phyloP scores from a whole-genome alignment of 1,140 invertebrate genomes.

The Grapholita molesta region DNA sequence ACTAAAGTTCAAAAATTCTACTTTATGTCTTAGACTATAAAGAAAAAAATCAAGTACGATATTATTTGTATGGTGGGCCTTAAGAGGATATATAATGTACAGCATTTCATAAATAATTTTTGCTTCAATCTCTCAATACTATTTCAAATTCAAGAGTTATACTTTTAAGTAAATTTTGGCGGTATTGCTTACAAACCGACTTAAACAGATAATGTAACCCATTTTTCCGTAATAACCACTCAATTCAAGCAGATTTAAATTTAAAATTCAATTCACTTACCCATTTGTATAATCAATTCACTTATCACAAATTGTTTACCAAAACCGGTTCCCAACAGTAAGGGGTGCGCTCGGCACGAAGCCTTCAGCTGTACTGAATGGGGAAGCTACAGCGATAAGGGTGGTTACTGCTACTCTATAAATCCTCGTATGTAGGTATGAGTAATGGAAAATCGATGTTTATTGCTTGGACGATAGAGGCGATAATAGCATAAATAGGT shows the following conservation, averaged over 20 bases:
- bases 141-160: too few relatives aligned
- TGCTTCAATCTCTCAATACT: too few relatives aligned
- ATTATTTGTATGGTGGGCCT: too few relatives aligned
- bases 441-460: background rate
- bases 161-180: background rate
- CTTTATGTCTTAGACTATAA: too few relatives aligned
- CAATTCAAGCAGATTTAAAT: background rate
- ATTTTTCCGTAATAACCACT: background rate
- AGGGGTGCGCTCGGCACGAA: background rate
- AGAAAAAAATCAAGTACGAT: too few relatives aligned
- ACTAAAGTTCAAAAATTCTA: too few relatives aligned
- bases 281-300: slow-evolving; percentile 3
- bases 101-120: too few relatives aligned
- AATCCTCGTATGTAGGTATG: background rate
- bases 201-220: background rate
- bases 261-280: slow-evolving; percentile 1
- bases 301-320: slow-evolving; percentile 15
- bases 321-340: background rate
- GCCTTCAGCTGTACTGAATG: background rate
- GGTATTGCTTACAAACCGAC: background rate
- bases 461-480: background rate
- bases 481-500: background rate
- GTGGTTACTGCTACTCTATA: background rate
- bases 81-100: too few relatives aligned
- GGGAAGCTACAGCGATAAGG: background rate